Evolutionary conservation across 23 tunicate genomes (phyloP).

Genomic region (Halocynthia roretzi): DNA sequence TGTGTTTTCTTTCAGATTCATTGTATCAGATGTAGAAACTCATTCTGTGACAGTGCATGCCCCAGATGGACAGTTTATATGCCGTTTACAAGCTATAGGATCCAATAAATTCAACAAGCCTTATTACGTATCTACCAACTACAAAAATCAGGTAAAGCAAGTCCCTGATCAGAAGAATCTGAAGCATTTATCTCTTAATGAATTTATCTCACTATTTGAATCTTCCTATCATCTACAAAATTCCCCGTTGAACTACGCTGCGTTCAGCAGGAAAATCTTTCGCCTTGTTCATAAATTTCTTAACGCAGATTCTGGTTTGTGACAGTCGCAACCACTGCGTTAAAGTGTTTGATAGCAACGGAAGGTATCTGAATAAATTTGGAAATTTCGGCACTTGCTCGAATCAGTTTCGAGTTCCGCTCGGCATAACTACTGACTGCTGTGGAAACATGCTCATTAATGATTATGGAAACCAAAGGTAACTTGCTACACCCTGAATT

Average conservation of each 20-base stretch:
- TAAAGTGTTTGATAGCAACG: constrained; percentile 37
- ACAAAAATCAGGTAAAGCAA: constrained; percentile 27
- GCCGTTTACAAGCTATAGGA: constrained; percentile 8
- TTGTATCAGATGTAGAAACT: constrained; percentile 37
- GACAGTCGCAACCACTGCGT: constrained; percentile 33
- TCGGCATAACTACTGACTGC: constrained; percentile 45
- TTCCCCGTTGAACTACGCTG: too few species aligned
- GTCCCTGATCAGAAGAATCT: too few species aligned
- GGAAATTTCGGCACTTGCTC: constrained; percentile 1
- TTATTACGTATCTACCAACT: constrained; percentile 39
- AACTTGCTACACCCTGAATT: background rate
- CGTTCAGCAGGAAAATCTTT: background rate
- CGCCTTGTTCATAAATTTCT: background rate
- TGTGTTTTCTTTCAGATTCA: constrained; percentile 9
- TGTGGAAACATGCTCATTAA: constrained; percentile 38
- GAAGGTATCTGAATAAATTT: constrained; percentile 22
- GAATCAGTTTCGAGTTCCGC: constrained; percentile 28
- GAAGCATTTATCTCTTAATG: too few species aligned
- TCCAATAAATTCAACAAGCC: constrained; percentile 26
- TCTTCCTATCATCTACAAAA: too few species aligned
- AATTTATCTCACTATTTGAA: too few species aligned
- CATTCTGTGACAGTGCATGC: constrained; percentile 35
- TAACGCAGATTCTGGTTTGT: constrained; percentile 36
- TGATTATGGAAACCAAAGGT: constrained; percentile 50
- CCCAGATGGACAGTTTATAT: constrained; percentile 22